These are phyloP conservation scores for Ernsta delagoae DNA, from an alignment of 2,888 invertebrate genomes.

Conservation along the genomic window DNA sequence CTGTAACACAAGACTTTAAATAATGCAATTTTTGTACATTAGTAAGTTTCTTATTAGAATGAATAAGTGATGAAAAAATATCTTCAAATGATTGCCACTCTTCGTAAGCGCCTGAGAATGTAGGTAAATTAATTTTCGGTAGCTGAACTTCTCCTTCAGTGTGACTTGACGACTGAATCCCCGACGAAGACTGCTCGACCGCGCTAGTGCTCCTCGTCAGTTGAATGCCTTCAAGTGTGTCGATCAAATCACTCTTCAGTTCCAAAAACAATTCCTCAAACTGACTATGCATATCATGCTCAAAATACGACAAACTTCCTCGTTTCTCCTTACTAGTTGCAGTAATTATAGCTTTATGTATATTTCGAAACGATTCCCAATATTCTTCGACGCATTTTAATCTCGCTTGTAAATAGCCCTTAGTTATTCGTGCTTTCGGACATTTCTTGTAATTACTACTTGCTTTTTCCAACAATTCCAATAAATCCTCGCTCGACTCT, in stretches of 20 bases:
- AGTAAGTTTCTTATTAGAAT: conserved; percentile 3
- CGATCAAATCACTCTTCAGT: not conserved
- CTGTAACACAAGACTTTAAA: conserved; percentile 7
- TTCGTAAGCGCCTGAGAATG: conserved; percentile 13
- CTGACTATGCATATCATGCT: not conserved
- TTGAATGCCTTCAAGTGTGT: not conserved
- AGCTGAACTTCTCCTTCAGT: not conserved
- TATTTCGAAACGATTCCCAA: conserved; percentile 10
- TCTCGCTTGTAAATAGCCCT: conserved; percentile 15
- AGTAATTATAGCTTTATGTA: not conserved
- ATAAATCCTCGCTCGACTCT: not conserved
- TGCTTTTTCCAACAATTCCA: not conserved
- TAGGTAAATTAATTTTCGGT: conserved; percentile 20
- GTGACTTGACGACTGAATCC: not conserved
- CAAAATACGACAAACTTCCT: conserved; percentile 8
- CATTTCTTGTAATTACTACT: conserved; percentile 7
- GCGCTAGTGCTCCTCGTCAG: not conserved
- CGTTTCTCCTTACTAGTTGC: not conserved
- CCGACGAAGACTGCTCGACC: not conserved
- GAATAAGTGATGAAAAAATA: conserved; percentile 7
- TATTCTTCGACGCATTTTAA: conserved; percentile 18
- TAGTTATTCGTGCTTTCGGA: conserved; percentile 8
- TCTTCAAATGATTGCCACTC: conserved; percentile 22
- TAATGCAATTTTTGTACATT: conserved; percentile 11
- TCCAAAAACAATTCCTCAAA: conserved; percentile 16